Base-by-base conservation (phyloP, 2,113 vertebrate genomes). In the Pedionomus torquatus region DNA sequence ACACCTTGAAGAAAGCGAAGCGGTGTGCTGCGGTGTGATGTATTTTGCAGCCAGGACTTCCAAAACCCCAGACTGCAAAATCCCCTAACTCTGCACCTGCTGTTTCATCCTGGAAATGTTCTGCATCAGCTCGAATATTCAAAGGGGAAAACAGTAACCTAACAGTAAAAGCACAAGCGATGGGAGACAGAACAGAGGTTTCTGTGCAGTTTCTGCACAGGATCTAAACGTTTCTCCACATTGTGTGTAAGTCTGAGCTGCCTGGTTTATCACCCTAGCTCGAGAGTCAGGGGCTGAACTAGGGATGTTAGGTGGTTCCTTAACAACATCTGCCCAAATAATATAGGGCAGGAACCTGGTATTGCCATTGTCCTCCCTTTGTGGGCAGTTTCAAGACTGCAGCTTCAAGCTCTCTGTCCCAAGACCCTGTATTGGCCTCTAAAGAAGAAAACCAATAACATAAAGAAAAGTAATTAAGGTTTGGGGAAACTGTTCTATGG, bases 241-340 rank as follows among this genome's bases (percentile, higher is more conserved):
- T 10, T 18, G 16, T 8, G 24, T 37, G 4, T 21, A 24, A 31
- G 23, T 30, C 51, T 17, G 78, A 52, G 69, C 77, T 66, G 41
- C 58, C 11, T 6, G 0, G 2, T 51, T 57, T 77, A 13, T 54
- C 11, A 5, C 57, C 49, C 17, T 17, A 7, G 10, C 24, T 46
- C 2, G 1, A 12, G 52, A 78, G 8, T 9, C 37, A 9, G 82
- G 54, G 31, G 8, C 64, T 26, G 37, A 69, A 15, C 30, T 48
- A 1, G 0, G 2, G 6, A 3, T 0, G 63, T 41, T 41, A 11
- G 41, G 7, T 6, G 58, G 15, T n/a, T 86, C 58, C 33, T 9
- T 70, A 18, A 12, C 11, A 68, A 20, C 33, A 33, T 54, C 39
- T 66, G 54, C 87, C 75, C 58, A 37, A 31, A 9, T 12, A 37